Percentiles rank a stretch among this genome's conserved stretches.
Evolutionary conservation across 1,140 invertebrate species (phyloP).

Genomic region (Bacillus rossius): DNA sequence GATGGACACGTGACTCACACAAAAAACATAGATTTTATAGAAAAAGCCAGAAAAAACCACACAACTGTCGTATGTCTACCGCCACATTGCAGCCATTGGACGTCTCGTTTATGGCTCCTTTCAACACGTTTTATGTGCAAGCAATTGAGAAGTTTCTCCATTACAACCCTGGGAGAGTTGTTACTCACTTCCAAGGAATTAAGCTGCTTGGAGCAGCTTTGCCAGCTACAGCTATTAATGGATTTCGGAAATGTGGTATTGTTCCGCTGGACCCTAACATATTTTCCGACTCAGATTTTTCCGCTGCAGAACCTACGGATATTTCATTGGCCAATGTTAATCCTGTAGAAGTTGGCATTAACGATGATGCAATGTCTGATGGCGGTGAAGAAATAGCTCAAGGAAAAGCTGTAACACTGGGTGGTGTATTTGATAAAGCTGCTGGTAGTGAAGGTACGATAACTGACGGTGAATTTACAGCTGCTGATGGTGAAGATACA

Average conservation of each 20-base stretch:
- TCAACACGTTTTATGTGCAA: slow-evolving; percentile 24
- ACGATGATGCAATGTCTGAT: too few relatives aligned
- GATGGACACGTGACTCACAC: slow-evolving; percentile 11
- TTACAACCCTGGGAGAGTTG: slow-evolving; percentile 23
- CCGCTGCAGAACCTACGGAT: neutral
- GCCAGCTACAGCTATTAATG: slow-evolving; percentile 26
- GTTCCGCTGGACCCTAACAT: slow-evolving; percentile 28
- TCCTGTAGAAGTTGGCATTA: too few relatives aligned
- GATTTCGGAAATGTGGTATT: slow-evolving; percentile 30
- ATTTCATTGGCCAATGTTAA: too few relatives aligned
- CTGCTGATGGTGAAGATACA: too few relatives aligned
- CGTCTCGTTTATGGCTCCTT: slow-evolving; percentile 37
- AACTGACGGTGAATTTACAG: too few relatives aligned
- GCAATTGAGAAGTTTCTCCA: slow-evolving; percentile 25
- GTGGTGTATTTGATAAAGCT: too few relatives aligned
- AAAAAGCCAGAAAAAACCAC: slow-evolving; percentile 23
- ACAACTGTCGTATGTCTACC: slow-evolving; percentile 30
- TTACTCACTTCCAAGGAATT: slow-evolving; percentile 30
- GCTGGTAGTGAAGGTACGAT: too few relatives aligned
- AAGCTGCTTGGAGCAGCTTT: slow-evolving; percentile 31
- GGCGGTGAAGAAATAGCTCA: too few relatives aligned
- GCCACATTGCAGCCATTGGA: slow-evolving; percentile 40
- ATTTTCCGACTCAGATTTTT: slow-evolving; percentile 22
- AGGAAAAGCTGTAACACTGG: too few relatives aligned
- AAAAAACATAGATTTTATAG: slow-evolving; percentile 16